phyloP scores from a whole-genome alignment of 2,113 vertebrate species.

The Chionodraco myersi region DNA sequence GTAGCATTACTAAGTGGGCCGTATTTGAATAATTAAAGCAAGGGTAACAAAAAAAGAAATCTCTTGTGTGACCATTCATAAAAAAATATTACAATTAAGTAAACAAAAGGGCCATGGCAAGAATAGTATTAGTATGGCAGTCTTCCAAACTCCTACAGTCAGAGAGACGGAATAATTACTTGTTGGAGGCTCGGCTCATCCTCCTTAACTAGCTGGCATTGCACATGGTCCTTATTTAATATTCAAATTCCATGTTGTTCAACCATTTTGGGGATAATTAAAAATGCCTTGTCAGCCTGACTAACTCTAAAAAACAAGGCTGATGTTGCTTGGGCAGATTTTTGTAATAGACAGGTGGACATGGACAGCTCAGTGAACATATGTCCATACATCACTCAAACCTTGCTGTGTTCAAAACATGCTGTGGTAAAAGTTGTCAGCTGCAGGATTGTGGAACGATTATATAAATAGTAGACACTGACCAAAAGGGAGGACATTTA shows the following conservation, averaged over 20 bases:
- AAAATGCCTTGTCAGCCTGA: slow-evolving; percentile 15
- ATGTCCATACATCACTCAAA: slow-evolving; percentile 6
- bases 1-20: slow-evolving; percentile 23
- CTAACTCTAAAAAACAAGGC: background rate
- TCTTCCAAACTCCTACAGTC: slow-evolving; percentile 54
- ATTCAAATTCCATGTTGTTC: slow-evolving; percentile 30
- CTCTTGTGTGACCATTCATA: slow-evolving; percentile 41
- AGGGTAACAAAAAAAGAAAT: background rate
- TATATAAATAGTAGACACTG: slow-evolving; percentile 16
- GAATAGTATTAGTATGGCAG: slow-evolving; percentile 60
- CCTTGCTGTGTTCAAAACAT: slow-evolving; percentile 1
- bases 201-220: slow-evolving; percentile 55
- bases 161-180: slow-evolving; percentile 68
- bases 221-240: slow-evolving; percentile 20
- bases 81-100: slow-evolving; percentile 51
- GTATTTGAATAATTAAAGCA: slow-evolving; percentile 15
- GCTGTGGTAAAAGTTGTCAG: background rate
- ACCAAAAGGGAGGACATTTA: slow-evolving; percentile 17
- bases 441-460: slow-evolving; percentile 5
- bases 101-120: slow-evolving; percentile 52
- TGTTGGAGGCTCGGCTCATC: slow-evolving; percentile 56
- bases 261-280: background rate
- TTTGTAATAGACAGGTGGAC: slow-evolving; percentile 19
- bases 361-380: background rate
- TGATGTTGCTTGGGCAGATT: slow-evolving; percentile 16